Evolutionary conservation across 2,888 invertebrate species (phyloP).

Genomic region (Eristalinus aeneus): DNA sequence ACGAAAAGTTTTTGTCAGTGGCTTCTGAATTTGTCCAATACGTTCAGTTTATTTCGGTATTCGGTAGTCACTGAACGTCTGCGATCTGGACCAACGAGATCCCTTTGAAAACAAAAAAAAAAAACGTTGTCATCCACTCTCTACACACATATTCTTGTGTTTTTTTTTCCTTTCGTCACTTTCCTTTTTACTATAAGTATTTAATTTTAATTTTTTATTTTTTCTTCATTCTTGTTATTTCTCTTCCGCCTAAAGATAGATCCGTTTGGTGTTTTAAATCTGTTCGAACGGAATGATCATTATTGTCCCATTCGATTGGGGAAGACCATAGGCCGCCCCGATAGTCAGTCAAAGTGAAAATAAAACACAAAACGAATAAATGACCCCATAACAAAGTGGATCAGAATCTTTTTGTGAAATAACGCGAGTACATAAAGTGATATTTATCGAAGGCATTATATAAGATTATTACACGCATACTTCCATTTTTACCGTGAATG

Average conservation of each 20-base stretch:
- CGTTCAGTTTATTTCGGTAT: conserved; percentile 67
- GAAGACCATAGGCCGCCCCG: conserved; percentile 32
- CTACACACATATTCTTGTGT: conserved; percentile 12
- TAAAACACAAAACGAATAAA: conserved; percentile 14
- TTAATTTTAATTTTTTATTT: not conserved
- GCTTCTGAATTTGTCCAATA: conserved; percentile 49
- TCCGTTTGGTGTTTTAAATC: conserved; percentile 31
- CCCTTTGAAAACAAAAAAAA: conserved; percentile 17
- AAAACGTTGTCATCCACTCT: not conserved
- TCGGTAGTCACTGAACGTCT: conserved; percentile 68
- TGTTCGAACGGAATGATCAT: conserved; percentile 36
- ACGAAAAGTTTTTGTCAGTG: conserved; percentile 34
- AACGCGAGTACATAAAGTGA: conserved; percentile 17
- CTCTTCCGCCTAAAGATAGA: conserved; percentile 46
- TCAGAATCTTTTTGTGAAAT: conserved; percentile 17
- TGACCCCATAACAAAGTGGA: conserved; percentile 43
- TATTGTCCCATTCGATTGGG: conserved; percentile 5
- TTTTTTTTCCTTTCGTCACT: conserved; percentile 33
- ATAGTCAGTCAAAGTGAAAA: conserved; percentile 35
- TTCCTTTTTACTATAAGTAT: not conserved
- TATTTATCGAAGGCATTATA: conserved; percentile 42
- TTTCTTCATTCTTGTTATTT: not conserved
- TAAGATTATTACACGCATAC: conserved; percentile 40
- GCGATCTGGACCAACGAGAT: conserved; percentile 20
- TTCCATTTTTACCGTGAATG: not conserved